Evolutionary conservation across 2,888 invertebrate genomes (phyloP).

Genomic region (Phaedon cochleariae): DNA sequence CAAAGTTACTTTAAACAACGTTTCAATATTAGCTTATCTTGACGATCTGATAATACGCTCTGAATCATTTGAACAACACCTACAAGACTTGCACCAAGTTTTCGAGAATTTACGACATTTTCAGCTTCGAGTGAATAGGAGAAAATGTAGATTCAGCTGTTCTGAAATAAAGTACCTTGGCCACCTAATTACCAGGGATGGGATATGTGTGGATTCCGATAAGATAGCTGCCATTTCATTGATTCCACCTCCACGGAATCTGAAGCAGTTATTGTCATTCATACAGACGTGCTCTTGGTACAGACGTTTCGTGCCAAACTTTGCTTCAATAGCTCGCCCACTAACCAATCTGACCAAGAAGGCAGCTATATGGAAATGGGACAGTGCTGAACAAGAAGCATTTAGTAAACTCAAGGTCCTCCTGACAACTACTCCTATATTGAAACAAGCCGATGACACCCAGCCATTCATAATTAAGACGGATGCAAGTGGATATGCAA

Average conservation of each 20-base stretch:
- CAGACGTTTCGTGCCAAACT: conserved; percentile 32
- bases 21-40: conserved; percentile 18
- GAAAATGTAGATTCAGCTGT: conserved; percentile 5
- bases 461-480: conserved; percentile 41
- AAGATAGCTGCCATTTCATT: conserved; percentile 28
- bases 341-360: conserved; percentile 32
- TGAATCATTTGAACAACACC: not conserved
- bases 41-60: conserved; percentile 31
- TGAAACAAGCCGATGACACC: conserved; percentile 35
- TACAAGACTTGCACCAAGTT: not conserved
- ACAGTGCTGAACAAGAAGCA: conserved; percentile 23
- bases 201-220: conserved; percentile 31
- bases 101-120: not conserved
- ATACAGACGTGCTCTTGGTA: conserved; percentile 39
- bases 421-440: conserved; percentile 39
- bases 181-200: conserved; percentile 30
- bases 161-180: conserved; percentile 3
- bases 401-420: conserved; percentile 29
- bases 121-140: not conserved
- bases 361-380: conserved; percentile 29
- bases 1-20: conserved; percentile 10
- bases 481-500: conserved; percentile 44
- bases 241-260: conserved; percentile 25
- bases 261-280: conserved; percentile 35
- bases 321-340: conserved; percentile 32